A percentile compares a stretch with the other conserved stretches of the same genome.
These are phyloP conservation scores for Drosophila nikananu DNA, from an alignment of 1,140 invertebrate genomes.

Conservation along the genomic window DNA sequence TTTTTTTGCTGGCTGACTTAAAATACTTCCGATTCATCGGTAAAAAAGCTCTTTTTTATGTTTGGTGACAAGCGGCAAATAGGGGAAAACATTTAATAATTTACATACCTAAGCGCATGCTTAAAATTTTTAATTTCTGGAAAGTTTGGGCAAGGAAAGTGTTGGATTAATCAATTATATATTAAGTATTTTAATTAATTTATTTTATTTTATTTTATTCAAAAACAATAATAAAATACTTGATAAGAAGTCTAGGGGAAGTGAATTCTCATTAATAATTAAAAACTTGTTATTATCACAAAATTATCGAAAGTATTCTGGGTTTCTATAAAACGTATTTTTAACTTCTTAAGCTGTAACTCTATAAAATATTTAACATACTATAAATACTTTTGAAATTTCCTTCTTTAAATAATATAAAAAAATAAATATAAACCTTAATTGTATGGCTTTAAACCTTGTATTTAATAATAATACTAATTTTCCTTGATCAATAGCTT, in stretches of 20 bases:
- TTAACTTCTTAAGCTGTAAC: too few relatives aligned
- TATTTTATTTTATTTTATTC: neutral
- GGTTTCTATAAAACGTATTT: too few relatives aligned
- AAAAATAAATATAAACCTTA: too few relatives aligned
- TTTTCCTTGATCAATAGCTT: slow-evolving; percentile 14
- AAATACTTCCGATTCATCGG: slow-evolving; percentile 67
- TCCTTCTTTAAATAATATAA: too few relatives aligned
- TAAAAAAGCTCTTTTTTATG: slow-evolving; percentile 41
- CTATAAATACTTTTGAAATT: too few relatives aligned
- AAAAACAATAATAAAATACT: neutral
- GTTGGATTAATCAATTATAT: neutral
- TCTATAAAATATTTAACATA: too few relatives aligned
- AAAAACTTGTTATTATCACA: neutral
- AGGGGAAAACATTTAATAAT: slow-evolving; percentile 10
- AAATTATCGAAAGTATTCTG: too few relatives aligned
- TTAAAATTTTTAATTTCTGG: slow-evolving; percentile 1
- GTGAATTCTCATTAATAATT: neutral
- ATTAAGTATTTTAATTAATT: neutral
- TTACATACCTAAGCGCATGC: neutral
- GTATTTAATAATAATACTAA: slow-evolving; percentile 3
- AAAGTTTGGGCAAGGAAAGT: slow-evolving; percentile 1
- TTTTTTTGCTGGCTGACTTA: neutral
- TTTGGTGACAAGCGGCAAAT: slow-evolving; percentile 29
- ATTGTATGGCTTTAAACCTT: neutral
- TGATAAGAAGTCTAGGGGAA: neutral